phyloP scores from a whole-genome alignment of 2,113 vertebrate genomes.

The Narcine bancroftii region DNA sequence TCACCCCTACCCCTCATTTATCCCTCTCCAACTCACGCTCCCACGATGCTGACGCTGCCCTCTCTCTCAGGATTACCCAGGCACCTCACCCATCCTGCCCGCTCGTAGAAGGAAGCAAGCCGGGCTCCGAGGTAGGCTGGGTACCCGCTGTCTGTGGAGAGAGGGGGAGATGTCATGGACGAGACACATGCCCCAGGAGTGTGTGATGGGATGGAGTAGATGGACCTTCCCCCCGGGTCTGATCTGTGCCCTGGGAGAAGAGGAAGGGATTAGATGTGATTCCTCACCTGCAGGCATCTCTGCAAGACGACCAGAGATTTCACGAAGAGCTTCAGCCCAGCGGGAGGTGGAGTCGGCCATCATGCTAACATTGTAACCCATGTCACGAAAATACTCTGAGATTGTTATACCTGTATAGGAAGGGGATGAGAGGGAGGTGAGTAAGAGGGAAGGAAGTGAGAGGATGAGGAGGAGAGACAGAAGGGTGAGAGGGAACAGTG shows the following conservation, averaged over 20 bases:
- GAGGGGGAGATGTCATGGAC: no score
- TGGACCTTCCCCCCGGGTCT: neutral
- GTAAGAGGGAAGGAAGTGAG: neutral
- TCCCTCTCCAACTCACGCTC: slow-evolving; percentile 46
- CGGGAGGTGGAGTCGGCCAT: slow-evolving; percentile 53
- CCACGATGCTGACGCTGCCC: slow-evolving; percentile 53
- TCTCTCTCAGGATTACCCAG: slow-evolving; percentile 44
- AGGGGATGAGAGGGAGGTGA: neutral
- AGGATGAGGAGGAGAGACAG: neutral
- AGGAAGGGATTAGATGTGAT: no score
- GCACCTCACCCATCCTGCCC: slow-evolving; percentile 48
- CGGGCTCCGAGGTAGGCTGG: slow-evolving; percentile 50
- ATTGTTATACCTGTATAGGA: slow-evolving; percentile 45
- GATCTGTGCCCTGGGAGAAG: neutral
- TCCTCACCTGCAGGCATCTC: slow-evolving; percentile 52
- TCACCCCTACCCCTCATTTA: no score
- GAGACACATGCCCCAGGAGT: no score
- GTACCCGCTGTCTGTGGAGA: slow-evolving; percentile 47
- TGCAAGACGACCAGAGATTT: slow-evolving; percentile 50
- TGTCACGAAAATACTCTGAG: slow-evolving; percentile 50
- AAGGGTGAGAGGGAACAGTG: neutral
- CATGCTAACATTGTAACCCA: slow-evolving; percentile 51
- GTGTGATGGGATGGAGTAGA: neutral
- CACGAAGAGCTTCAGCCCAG: slow-evolving; percentile 49
- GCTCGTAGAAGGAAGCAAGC: slow-evolving; percentile 52